Conservation (phyloP, 2,113 vertebrate species). For the Pteropus alecto region DNA sequence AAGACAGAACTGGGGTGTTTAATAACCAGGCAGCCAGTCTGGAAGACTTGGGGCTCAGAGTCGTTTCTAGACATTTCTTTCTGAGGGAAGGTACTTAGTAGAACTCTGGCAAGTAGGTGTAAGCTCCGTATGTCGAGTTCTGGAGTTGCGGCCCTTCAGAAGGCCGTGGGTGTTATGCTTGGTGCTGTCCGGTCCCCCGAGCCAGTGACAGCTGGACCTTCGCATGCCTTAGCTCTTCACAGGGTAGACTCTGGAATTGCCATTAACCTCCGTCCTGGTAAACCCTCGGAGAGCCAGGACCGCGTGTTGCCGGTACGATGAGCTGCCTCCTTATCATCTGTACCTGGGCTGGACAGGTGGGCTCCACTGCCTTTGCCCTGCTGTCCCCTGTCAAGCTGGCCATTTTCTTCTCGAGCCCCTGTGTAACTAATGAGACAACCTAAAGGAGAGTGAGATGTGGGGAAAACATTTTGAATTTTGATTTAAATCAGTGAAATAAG, state of each 20-base stretch:
- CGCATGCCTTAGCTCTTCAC: not conserved
- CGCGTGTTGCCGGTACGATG: not conserved
- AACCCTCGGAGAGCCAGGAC: not conserved
- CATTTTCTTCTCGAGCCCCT: not conserved
- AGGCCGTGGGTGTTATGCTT: not conserved
- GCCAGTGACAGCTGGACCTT: not conserved
- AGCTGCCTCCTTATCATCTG: not conserved
- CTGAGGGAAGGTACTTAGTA: not conserved
- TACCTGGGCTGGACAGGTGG: not conserved
- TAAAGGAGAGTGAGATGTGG: not conserved
- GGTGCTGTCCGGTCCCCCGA: not conserved
- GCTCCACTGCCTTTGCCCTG: not conserved
- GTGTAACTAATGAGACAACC: not conserved
- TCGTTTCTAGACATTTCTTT: not conserved
- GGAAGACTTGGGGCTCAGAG: not conserved
- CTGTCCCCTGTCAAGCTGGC: not conserved
- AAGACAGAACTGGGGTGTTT: constrained; percentile 14
- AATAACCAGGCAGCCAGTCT: not conserved
- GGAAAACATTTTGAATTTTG: not conserved
- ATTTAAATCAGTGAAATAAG: not conserved
- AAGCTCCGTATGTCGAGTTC: not conserved
- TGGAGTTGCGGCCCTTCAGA: not conserved
- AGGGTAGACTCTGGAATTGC: not conserved
- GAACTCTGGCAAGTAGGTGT: not conserved
- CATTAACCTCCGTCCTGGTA: not conserved